Evolutionary conservation across 2,888 invertebrate species (phyloP).

Genomic region (Drosophila lacicola): DNA sequence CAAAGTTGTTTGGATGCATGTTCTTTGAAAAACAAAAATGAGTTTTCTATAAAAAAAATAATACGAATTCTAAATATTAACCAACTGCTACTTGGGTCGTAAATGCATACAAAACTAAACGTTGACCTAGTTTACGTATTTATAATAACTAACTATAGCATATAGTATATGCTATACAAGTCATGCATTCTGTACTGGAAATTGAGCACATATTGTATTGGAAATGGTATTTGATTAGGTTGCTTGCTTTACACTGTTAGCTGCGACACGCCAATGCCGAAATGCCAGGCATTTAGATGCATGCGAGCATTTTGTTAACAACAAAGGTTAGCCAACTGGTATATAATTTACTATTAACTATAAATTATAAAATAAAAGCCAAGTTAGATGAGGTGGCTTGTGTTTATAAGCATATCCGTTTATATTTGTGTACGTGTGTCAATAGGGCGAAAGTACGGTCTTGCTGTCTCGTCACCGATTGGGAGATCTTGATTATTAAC

Average conservation of each 20-base stretch:
- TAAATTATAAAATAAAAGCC: neutral
- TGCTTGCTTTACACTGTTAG: neutral
- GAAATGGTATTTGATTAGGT: conserved; percentile 7
- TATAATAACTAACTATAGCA: neutral
- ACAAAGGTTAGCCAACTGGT: conserved; percentile 6
- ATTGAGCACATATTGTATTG: conserved; percentile 13
- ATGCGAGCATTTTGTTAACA: conserved; percentile 26
- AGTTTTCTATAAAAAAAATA: neutral
- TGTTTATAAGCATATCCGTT: conserved; percentile 4
- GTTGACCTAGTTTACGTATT: neutral
- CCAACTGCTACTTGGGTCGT: neutral
- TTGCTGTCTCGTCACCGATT: neutral
- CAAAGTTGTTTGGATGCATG: neutral
- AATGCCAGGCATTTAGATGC: conserved; percentile 23
- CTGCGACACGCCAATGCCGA: conserved; percentile 26
- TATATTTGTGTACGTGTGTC: neutral
- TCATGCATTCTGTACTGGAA: conserved; percentile 5
- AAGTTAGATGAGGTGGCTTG: neutral
- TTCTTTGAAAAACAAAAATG: conserved; percentile 1
- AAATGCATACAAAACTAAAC: conserved; percentile 23
- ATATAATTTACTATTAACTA: conserved; percentile 15
- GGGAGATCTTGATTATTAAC: conserved; percentile 28
- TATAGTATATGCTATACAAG: neutral
- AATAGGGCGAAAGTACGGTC: neutral
- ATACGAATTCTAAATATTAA: neutral